These are phyloP conservation scores for Schizaphis graminum DNA, from an alignment of 2,888 invertebrate species.

Conservation along the genomic window DNA sequence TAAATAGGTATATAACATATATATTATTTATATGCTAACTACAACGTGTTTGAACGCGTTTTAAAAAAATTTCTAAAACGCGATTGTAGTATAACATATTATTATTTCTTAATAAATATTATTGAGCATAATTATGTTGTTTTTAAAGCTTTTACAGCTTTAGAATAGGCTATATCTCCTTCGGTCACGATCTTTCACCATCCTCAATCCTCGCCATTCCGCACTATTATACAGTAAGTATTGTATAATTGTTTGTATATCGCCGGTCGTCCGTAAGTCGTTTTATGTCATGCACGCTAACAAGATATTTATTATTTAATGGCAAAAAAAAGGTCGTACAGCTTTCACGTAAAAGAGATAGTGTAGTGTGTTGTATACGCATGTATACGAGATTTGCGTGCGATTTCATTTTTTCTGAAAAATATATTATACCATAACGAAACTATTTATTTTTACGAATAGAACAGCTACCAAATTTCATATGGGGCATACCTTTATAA, in stretches of 20 bases:
- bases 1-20: background rate
- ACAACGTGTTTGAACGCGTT: background rate
- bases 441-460: background rate
- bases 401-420: background rate
- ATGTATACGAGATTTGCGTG: background rate
- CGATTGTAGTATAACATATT: background rate
- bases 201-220: too few species aligned
- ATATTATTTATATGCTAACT: background rate
- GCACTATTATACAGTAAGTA: background rate
- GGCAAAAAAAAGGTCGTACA: background rate
- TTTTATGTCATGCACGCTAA: background rate
- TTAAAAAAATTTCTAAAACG: background rate
- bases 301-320: background rate
- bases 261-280: background rate
- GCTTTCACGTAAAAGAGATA: background rate
- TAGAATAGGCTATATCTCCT: background rate
- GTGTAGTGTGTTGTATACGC: background rate
- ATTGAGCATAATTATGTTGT: background rate
- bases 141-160: background rate
- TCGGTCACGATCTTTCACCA: too few species aligned
- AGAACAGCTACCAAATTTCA: background rate
- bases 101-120: background rate
- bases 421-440: background rate
- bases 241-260: background rate
- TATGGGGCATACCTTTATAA: background rate